Percentiles rank a stretch among this genome's conserved stretches.
phyloP scores from a whole-genome alignment of 2,888 invertebrate species.

The Netelia virgata region DNA sequence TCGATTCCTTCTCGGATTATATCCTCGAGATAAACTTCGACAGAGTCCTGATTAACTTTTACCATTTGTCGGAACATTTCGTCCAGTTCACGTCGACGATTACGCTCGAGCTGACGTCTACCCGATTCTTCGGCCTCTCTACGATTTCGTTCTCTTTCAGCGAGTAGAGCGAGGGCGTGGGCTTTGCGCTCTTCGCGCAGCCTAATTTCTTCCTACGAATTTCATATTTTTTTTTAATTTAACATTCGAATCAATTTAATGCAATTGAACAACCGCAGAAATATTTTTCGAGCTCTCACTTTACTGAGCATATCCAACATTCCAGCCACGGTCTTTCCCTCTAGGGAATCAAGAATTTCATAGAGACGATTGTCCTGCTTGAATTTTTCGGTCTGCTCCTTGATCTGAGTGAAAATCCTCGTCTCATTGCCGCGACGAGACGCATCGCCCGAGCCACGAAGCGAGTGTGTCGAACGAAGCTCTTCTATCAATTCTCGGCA shows the following conservation, averaged over 20 bases:
- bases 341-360: slow-evolving; percentile 89
- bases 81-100: slow-evolving; percentile 90
- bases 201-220: slow-evolving; percentile 89
- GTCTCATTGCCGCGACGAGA: slow-evolving; percentile 77
- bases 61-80: slow-evolving; percentile 91
- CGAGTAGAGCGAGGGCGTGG: slow-evolving; percentile 92
- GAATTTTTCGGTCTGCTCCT: slow-evolving; percentile 66
- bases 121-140: slow-evolving; percentile 94
- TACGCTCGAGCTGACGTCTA: slow-evolving; percentile 91
- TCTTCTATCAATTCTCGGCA: slow-evolving; percentile 90
- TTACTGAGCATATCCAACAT: slow-evolving; percentile 90
- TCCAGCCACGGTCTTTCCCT: slow-evolving; percentile 90
- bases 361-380: slow-evolving; percentile 86
- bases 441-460: slow-evolving; percentile 86
- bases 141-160: slow-evolving; percentile 91
- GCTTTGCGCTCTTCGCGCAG: slow-evolving; percentile 92
- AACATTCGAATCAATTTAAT: not conserved
- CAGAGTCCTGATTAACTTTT: slow-evolving; percentile 87
- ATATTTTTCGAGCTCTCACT: slow-evolving; percentile 69
- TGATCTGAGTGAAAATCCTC: slow-evolving; percentile 70
- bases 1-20: slow-evolving; percentile 88
- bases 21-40: slow-evolving; percentile 88
- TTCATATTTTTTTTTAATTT: not conserved
- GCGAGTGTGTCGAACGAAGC: slow-evolving; percentile 89
- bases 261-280: not conserved